Conservation (phyloP, 2,797 vertebrate species). For the Melopsittacus undulatus region DNA sequence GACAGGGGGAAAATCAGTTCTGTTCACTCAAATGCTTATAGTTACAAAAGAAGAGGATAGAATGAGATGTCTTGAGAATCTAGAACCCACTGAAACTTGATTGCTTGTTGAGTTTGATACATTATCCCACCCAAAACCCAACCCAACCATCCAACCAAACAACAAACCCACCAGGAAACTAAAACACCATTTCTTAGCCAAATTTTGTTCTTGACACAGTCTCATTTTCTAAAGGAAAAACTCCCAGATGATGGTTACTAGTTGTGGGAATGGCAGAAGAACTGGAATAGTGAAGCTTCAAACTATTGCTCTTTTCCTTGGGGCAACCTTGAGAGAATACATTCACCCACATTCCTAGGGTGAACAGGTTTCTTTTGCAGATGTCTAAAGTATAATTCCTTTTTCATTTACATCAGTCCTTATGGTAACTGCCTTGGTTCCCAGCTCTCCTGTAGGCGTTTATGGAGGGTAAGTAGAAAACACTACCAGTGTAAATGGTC, state of each 20-base stretch:
- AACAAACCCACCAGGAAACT: background rate
- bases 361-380: background rate
- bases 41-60: background rate
- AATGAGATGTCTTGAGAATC: background rate
- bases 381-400: background rate
- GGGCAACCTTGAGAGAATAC: background rate
- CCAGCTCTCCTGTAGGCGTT: background rate
- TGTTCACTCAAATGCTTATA: background rate
- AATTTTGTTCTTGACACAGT: background rate
- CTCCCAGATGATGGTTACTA: background rate
- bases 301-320: slow-evolving; percentile 13
- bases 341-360: background rate
- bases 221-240: background rate
- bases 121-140: background rate
- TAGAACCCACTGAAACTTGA: background rate
- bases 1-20: background rate
- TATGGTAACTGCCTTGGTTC: background rate
- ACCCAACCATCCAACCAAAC: background rate
- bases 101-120: background rate
- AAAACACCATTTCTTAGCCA: background rate
- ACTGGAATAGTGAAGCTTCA: slow-evolving; percentile 21
- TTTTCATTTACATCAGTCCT: background rate
- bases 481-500: background rate
- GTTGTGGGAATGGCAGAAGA: slow-evolving; percentile 16
- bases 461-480: background rate